phyloP scores from a whole-genome alignment of 2,797 vertebrate species.

The Aselliscus stoliczkanus region DNA sequence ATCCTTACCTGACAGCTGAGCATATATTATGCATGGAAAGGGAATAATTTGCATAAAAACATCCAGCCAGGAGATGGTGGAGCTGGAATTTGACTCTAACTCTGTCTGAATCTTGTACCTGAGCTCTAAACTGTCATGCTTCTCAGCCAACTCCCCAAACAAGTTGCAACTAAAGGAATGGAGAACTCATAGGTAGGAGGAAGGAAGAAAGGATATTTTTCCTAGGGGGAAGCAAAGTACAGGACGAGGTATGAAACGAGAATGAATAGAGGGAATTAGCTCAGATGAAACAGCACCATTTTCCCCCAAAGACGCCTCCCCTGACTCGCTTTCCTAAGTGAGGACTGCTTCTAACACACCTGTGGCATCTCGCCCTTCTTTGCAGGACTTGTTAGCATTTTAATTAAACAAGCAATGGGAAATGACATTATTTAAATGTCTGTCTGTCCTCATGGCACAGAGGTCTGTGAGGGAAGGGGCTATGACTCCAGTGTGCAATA shows the following conservation, averaged over 20 bases:
- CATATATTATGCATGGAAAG: background rate
- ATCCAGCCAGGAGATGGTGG: background rate
- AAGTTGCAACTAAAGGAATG: background rate
- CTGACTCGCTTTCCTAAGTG: background rate
- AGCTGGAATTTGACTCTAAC: background rate
- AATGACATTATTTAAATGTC: background rate
- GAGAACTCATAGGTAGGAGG: background rate
- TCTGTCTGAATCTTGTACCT: background rate
- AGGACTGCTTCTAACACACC: background rate
- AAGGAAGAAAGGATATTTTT: background rate
- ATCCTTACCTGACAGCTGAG: background rate
- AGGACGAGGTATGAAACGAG: background rate
- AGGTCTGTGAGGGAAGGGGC: background rate
- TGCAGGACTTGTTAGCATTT: background rate
- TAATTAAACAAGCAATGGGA: background rate
- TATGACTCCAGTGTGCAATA: background rate
- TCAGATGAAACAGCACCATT: background rate
- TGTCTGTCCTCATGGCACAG: background rate
- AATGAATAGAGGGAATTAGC: background rate
- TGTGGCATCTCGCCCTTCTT: background rate
- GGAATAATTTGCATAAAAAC: background rate
- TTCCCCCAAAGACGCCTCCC: background rate
- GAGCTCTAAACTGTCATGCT: background rate
- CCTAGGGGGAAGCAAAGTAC: background rate
- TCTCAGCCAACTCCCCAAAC: background rate